phyloP scores from a whole-genome alignment of 2,888 invertebrate species.

The Hermaeophaga mercurialis region DNA sequence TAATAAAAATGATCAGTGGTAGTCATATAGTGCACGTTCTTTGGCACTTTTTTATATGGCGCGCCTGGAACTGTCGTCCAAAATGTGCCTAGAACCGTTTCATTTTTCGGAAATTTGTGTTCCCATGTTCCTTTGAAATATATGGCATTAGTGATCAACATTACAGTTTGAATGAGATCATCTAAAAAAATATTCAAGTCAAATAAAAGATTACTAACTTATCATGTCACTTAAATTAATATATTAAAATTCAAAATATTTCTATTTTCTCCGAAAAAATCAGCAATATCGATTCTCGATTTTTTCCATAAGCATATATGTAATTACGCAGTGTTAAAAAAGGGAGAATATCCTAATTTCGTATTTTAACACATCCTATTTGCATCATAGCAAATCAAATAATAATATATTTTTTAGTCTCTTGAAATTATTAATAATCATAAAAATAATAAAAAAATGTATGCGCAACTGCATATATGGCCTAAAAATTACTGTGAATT shows the following conservation, averaged over 20 bases:
- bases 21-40: conserved; percentile 38
- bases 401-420: too few relatives aligned
- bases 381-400: too few relatives aligned
- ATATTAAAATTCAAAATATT: too few relatives aligned
- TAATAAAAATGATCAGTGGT: conserved; percentile 61
- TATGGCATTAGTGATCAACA: conserved; percentile 74
- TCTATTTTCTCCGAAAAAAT: background rate
- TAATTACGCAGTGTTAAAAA: too few relatives aligned
- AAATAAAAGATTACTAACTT: background rate
- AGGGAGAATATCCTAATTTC: too few relatives aligned
- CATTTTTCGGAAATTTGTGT: conserved; percentile 67
- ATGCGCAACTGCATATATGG: too few relatives aligned
- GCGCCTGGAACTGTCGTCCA: conserved; percentile 58
- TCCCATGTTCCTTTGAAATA: conserved; percentile 85
- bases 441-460: too few relatives aligned
- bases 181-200: conserved; percentile 53
- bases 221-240: background rate
- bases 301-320: too few relatives aligned
- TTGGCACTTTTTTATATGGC: background rate
- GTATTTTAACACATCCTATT: too few relatives aligned
- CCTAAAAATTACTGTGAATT: too few relatives aligned
- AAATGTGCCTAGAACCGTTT: conserved; percentile 67
- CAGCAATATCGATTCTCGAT: too few relatives aligned
- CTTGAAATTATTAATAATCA: too few relatives aligned
- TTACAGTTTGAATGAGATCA: conserved; percentile 65